Evolutionary conservation across 2,888 invertebrate species (phyloP).

Genomic region (Cerastoderma edule): DNA sequence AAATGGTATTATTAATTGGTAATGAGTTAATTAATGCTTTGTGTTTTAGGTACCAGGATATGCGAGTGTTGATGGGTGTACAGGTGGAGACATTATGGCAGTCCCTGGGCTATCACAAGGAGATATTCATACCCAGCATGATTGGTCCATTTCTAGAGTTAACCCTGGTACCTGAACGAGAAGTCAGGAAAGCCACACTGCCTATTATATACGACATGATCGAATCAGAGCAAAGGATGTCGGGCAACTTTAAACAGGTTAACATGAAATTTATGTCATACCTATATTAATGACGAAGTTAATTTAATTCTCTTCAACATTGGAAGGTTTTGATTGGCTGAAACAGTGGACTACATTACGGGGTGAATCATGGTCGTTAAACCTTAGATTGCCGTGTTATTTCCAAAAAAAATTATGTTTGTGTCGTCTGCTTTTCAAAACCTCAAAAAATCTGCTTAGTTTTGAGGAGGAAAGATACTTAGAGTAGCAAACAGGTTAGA

Average conservation of each 20-base stretch:
- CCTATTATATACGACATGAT: conserved; percentile 98
- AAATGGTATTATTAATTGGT: too few relatives aligned
- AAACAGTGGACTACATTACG: too few relatives aligned
- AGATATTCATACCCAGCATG: conserved; percentile 95
- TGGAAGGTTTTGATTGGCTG: too few relatives aligned
- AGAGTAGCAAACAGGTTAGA: too few relatives aligned
- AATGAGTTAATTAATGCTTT: too few relatives aligned
- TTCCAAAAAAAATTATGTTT: too few relatives aligned
- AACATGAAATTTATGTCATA: conserved; percentile 6
- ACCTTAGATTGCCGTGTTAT: too few relatives aligned
- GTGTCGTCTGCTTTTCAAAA: too few relatives aligned
- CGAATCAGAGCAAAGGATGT: conserved; percentile 93
- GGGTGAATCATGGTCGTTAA: too few relatives aligned
- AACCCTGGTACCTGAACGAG: conserved; percentile 93
- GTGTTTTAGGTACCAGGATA: conserved; percentile 89
- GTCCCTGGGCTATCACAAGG: conserved; percentile 88
- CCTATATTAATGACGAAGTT: not conserved
- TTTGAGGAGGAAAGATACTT: too few relatives aligned
- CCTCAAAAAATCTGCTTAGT: too few relatives aligned
- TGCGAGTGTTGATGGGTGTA: conserved; percentile 96
- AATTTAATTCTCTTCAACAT: not conserved
- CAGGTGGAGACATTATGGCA: conserved; percentile 89
- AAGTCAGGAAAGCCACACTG: conserved; percentile 93
- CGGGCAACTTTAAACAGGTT: conserved; percentile 92
- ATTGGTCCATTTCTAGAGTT: conserved; percentile 97